Conservation (phyloP, 2,888 invertebrate genomes). For the Cataglyphis rosenhaueri region DNA sequence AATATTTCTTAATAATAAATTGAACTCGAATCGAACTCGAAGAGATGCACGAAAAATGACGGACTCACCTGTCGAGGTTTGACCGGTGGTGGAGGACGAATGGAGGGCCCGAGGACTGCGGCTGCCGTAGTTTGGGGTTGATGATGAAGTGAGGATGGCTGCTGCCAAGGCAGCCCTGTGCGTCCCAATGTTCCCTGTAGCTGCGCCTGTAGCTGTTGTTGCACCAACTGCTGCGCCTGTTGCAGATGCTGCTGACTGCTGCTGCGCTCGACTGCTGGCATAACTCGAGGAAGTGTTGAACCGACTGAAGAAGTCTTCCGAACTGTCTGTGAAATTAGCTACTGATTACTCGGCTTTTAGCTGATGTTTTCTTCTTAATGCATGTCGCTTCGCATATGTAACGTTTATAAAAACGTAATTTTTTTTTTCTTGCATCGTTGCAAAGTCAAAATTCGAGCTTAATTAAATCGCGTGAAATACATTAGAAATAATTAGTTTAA, state of each 20-base stretch:
- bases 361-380: constrained; percentile 23
- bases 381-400: background rate
- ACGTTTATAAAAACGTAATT: background rate
- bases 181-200: constrained; percentile 82
- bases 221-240: constrained; percentile 70
- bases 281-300: constrained; percentile 85
- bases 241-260: constrained; percentile 78
- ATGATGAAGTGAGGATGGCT: constrained; percentile 85
- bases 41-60: background rate
- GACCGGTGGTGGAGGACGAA: constrained; percentile 83
- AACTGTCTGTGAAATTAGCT: constrained; percentile 87
- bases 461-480: background rate
- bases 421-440: background rate
- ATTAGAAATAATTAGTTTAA: background rate
- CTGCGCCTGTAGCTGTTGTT: constrained; percentile 79
- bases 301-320: constrained; percentile 86
- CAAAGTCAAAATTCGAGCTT: background rate
- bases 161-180: constrained; percentile 85
- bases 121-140: constrained; percentile 81
- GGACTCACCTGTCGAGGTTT: constrained; percentile 84
- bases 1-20: constrained; percentile 9
- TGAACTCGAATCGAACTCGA: background rate
- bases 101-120: constrained; percentile 80
- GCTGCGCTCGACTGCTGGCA: constrained; percentile 82
- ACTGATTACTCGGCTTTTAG: constrained; percentile 84